These are phyloP conservation scores for Rhagonycha fulva DNA, from an alignment of 2,888 invertebrate species.

Conservation along the genomic window DNA sequence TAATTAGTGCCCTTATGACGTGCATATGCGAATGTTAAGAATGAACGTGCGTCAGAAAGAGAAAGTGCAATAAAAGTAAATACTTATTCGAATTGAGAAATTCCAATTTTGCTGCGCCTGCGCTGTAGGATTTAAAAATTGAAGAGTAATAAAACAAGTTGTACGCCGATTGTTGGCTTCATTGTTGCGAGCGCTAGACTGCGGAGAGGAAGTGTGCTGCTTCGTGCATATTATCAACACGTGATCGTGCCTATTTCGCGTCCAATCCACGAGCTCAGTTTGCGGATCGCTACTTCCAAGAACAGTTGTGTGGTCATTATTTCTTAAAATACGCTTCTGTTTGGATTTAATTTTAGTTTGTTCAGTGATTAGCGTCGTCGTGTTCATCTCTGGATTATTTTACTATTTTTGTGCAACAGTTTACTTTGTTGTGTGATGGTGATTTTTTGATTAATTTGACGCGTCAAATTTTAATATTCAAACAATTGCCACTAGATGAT, in stretches of 20 bases:
- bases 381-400: neutral
- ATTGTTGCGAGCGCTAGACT: neutral
- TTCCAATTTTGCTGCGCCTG: neutral
- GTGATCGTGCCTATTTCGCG: slow-evolving; percentile 16
- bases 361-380: neutral
- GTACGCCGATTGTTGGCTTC: neutral
- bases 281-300: slow-evolving; percentile 42
- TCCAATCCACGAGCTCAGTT: slow-evolving; percentile 22
- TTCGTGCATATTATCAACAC: slow-evolving; percentile 12
- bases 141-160: neutral
- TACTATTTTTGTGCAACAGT: neutral
- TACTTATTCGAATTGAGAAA: neutral
- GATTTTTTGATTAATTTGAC: neutral
- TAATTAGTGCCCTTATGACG: neutral
- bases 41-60: neutral
- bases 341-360: slow-evolving; percentile 34
- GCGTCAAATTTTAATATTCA: neutral
- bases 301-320: slow-evolving; percentile 48
- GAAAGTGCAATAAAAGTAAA: neutral
- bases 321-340: slow-evolving; percentile 47
- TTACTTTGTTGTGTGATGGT: neutral
- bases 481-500: neutral
- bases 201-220: slow-evolving; percentile 6
- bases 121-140: neutral
- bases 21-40: neutral